Conservation (phyloP, 2,888 invertebrate genomes). For the Lasioglossum marginatum region DNA sequence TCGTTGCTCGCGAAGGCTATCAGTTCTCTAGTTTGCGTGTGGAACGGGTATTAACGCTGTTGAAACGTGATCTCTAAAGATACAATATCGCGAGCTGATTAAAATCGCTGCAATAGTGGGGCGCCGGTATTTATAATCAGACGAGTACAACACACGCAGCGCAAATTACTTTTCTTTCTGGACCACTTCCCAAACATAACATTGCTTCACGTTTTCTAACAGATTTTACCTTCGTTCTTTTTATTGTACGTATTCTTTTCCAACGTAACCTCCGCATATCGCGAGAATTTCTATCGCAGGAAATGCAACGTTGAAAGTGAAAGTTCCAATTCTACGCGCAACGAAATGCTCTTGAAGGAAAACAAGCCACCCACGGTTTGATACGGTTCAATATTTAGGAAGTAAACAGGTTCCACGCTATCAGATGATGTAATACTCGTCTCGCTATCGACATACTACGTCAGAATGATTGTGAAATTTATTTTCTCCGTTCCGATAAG, state of each 20-base stretch:
- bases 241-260: background rate
- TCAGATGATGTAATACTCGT: constrained; percentile 22
- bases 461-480: background rate
- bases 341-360: background rate
- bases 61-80: background rate
- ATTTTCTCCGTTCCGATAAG: background rate
- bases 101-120: background rate
- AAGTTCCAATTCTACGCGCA: background rate
- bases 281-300: background rate
- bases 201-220: background rate
- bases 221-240: background rate
- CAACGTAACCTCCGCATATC: background rate
- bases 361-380: background rate
- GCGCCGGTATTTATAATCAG: background rate
- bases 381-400: background rate
- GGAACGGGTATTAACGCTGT: background rate
- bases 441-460: background rate
- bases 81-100: background rate
- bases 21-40: background rate
- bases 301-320: background rate
- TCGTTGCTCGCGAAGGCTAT: background rate
- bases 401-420: background rate
- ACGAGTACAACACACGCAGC: background rate
- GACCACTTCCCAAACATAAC: background rate
- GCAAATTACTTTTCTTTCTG: background rate